These are phyloP conservation scores for Aphrocallistes beatrix DNA, from an alignment of 37 sponge, comb jelly and placozoan genomes.

Conservation along the genomic window DNA sequence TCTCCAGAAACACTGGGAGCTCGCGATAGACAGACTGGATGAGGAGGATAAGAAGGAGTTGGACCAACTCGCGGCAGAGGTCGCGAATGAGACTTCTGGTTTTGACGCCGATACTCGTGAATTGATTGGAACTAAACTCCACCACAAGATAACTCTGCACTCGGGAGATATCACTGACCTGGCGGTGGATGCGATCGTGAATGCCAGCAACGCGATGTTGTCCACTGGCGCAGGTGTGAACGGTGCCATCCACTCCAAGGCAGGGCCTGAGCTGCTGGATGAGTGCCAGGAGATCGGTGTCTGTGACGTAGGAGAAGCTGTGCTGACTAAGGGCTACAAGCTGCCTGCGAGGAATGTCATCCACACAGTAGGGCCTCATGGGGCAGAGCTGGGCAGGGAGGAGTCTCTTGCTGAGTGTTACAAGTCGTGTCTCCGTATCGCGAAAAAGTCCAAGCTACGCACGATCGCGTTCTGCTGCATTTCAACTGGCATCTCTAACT, in stretches of 20 bases:
- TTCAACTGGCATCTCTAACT: constrained; percentile 45
- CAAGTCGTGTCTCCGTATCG: constrained; percentile 23
- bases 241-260: constrained; percentile 54
- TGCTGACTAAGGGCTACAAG: constrained; percentile 46
- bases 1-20: constrained; percentile 36
- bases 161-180: constrained; percentile 38
- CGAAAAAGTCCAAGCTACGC: constrained; percentile 23
- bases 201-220: constrained; percentile 40
- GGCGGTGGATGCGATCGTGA: constrained; percentile 36
- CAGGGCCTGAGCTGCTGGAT: constrained; percentile 35
- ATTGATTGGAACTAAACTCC: background rate
- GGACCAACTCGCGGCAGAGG: background rate
- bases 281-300: constrained; percentile 46
- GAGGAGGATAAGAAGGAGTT: constrained; percentile 26
- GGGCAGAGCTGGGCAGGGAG: constrained; percentile 23
- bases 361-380: constrained; percentile 63
- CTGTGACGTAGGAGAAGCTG: constrained; percentile 44
- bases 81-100: background rate
- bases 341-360: constrained; percentile 50
- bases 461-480: constrained; percentile 55
- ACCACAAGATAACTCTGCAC: constrained; percentile 30
- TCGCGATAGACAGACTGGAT: constrained; percentile 29
- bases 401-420: constrained; percentile 37
- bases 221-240: constrained; percentile 46
- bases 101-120: background rate